Conservation (phyloP, 1,140 invertebrate species). For the Scaptomyza pallida region DNA sequence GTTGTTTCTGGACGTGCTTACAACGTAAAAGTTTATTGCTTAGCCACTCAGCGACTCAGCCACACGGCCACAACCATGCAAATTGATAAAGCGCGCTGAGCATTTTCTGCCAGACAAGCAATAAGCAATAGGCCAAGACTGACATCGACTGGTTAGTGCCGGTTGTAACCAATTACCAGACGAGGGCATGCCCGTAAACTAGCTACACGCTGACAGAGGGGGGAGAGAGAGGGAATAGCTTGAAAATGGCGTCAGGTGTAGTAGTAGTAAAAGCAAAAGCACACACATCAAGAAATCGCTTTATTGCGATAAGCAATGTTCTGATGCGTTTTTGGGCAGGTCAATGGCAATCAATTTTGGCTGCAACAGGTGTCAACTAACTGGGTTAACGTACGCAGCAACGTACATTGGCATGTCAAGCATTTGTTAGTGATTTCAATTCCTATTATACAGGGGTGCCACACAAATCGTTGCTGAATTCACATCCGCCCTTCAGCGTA, state of each 20-base stretch:
- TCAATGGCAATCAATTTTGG: not conserved
- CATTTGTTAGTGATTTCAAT: not conserved
- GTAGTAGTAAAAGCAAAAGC: not conserved
- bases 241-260: slow-evolving; percentile 31
- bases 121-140: slow-evolving; percentile 29
- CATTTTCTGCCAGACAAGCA: slow-evolving; percentile 17
- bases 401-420: not conserved
- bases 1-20: slow-evolving; percentile 16
- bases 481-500: no score
- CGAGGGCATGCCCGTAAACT: not conserved
- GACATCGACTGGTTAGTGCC: slow-evolving; percentile 39
- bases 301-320: slow-evolving; percentile 5
- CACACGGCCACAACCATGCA: slow-evolving; percentile 16
- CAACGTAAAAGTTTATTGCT: slow-evolving; percentile 34
- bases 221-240: not conserved
- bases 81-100: slow-evolving; percentile 38
- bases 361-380: slow-evolving; percentile 8
- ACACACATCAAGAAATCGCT: not conserved
- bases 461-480: no score
- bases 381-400: not conserved
- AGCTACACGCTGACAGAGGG: not conserved
- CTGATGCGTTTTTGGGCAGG: not conserved
- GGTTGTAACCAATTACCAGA: slow-evolving; percentile 46
- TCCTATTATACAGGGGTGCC: no score
- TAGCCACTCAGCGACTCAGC: no score